Evolutionary conservation across 2,113 vertebrate species (phyloP).

Genomic region (Cyprinodon tularosa): DNA sequence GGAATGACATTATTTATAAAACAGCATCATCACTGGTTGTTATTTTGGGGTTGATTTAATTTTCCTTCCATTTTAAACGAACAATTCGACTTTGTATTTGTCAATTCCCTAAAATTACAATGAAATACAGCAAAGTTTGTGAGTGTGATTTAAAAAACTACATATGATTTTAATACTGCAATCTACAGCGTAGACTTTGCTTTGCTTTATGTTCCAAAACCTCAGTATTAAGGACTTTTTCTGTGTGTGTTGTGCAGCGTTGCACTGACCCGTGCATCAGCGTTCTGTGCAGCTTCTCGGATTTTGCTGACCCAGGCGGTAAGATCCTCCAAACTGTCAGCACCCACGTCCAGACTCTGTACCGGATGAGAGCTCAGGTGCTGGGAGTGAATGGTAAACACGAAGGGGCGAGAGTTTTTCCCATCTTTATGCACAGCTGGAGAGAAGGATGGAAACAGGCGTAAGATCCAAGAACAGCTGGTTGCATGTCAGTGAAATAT

Average conservation of each 20-base stretch:
- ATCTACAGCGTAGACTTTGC: no score
- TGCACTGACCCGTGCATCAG: conserved; percentile 77
- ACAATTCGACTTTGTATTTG: neutral
- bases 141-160: neutral
- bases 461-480: neutral
- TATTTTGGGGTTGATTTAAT: no score
- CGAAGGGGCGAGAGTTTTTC: conserved; percentile 69
- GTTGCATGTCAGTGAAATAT: neutral
- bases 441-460: neutral
- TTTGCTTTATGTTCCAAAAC: neutral
- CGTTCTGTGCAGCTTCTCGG: conserved; percentile 77
- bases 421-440: conserved; percentile 80
- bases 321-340: conserved; percentile 75
- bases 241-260: neutral
- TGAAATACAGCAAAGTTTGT: neutral
- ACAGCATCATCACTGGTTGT: no score
- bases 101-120: neutral
- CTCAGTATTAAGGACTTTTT: neutral
- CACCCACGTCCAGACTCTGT: conserved; percentile 76
- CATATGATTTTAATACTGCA: no score
- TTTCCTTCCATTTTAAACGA: no score
- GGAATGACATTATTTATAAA: no score
- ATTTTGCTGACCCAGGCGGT: conserved; percentile 75
- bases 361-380: conserved; percentile 76
- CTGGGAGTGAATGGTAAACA: conserved; percentile 81